phyloP scores from a whole-genome alignment of 2,113 vertebrate species.

The Dendrocopos noguchii region DNA sequence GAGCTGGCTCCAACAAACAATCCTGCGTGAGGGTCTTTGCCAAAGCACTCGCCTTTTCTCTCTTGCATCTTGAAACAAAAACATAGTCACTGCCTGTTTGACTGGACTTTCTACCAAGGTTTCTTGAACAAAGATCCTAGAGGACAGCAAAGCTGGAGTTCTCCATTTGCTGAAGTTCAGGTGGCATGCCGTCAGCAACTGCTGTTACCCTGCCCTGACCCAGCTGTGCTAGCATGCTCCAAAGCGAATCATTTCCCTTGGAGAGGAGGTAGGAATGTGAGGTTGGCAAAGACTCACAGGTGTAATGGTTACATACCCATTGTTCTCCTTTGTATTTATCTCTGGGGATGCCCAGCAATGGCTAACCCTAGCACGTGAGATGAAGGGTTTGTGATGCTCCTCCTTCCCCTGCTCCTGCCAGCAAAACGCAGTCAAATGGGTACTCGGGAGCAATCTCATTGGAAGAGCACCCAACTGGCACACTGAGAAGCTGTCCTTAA shows the following conservation, averaged over 20 bases:
- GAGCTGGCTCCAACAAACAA: not conserved
- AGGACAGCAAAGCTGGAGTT: not conserved
- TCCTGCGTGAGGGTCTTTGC: not conserved
- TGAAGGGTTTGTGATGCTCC: not conserved
- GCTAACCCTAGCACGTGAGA: not conserved
- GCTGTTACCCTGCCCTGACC: not conserved
- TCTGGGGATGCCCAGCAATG: not conserved
- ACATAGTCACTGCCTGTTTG: not conserved
- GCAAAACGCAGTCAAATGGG: not conserved
- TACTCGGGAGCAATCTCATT: not conserved
- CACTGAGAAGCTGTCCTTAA: constrained; percentile 19
- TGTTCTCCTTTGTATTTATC: not conserved
- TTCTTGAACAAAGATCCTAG: not conserved
- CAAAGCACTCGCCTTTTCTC: not conserved
- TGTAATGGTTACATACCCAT: not conserved
- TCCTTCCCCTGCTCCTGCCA: not conserved
- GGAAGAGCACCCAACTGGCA: not conserved
- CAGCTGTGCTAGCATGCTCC: not conserved
- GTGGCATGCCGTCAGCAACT: not conserved
- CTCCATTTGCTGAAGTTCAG: not conserved
- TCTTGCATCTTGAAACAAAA: not conserved
- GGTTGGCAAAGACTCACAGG: not conserved
- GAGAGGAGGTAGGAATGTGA: not conserved
- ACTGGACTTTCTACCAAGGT: not conserved
- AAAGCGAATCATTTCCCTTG: not conserved